Evolutionary conservation across 2,888 invertebrate species (phyloP).

Genomic region (Calliopum simillimum): DNA sequence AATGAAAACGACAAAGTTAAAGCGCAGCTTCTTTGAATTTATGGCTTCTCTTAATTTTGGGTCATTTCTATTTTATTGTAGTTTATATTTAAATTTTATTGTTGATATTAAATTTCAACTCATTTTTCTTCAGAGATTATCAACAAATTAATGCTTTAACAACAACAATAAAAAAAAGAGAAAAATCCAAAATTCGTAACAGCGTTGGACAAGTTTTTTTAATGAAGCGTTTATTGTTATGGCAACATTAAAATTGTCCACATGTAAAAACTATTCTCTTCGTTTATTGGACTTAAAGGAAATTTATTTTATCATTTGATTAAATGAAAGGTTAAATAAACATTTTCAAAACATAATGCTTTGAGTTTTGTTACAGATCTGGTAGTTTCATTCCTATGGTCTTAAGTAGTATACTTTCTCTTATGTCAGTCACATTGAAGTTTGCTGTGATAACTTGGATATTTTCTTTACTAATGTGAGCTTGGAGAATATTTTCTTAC

Average conservation of each 20-base stretch:
- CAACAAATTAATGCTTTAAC: constrained; percentile 14
- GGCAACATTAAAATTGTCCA: not conserved
- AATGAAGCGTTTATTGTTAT: constrained; percentile 24
- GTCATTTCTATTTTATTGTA: constrained; percentile 4
- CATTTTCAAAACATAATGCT: too few relatives aligned
- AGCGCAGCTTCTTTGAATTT: not conserved
- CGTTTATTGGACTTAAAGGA: too few relatives aligned
- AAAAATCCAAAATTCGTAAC: not conserved
- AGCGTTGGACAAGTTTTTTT: constrained; percentile 15
- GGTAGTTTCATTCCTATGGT: too few relatives aligned
- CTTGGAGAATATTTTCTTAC: too few relatives aligned
- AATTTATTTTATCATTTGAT: too few relatives aligned
- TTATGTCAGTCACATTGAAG: too few relatives aligned
- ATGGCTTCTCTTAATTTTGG: not conserved
- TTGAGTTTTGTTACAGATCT: too few relatives aligned
- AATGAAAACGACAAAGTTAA: not conserved
- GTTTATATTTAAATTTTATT: constrained; percentile 15
- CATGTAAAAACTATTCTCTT: too few relatives aligned
- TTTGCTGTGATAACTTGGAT: too few relatives aligned
- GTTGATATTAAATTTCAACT: constrained; percentile 27
- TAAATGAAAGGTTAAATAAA: too few relatives aligned
- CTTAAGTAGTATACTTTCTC: too few relatives aligned
- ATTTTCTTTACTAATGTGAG: too few relatives aligned
- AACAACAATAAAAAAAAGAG: constrained; percentile 2
- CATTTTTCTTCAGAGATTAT: constrained; percentile 1